phyloP scores from a whole-genome alignment of 2,888 invertebrate species.

The Rugalucina vietnamica region DNA sequence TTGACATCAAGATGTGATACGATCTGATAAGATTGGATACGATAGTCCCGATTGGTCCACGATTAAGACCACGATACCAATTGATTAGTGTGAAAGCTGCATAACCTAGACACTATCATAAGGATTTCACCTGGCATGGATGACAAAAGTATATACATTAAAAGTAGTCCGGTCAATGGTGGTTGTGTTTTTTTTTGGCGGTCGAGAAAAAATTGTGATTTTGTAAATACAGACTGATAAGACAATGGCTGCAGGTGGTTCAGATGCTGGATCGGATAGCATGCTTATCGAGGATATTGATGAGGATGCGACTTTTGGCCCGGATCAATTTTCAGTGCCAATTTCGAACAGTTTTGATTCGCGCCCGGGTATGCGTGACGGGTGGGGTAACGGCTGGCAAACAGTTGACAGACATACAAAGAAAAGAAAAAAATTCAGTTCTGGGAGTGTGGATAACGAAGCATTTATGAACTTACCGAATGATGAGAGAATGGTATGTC shows the following conservation, averaged over 20 bases:
- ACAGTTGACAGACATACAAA: neutral
- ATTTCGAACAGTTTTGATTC: neutral
- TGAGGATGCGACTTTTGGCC: neutral
- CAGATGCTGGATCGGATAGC: neutral
- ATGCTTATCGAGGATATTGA: neutral
- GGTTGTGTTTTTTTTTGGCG: neutral
- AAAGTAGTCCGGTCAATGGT: slow-evolving; percentile 4
- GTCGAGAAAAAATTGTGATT: neutral
- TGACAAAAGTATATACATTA: too few species aligned
- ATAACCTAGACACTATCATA: too few species aligned
- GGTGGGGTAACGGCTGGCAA: neutral
- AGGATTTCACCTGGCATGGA: too few species aligned
- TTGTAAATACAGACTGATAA: neutral
- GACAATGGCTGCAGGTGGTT: neutral
- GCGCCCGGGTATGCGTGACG: neutral
- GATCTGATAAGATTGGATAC: too few species aligned
- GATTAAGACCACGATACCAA: too few species aligned
- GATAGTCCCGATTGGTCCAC: too few species aligned
- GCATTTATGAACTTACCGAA: neutral
- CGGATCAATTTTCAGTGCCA: neutral
- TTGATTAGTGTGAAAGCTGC: too few species aligned
- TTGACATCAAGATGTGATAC: too few species aligned
- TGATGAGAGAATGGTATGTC: neutral
- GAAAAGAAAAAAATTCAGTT: neutral
- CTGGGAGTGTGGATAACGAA: neutral